phyloP scores from a whole-genome alignment of 2,888 invertebrate species.

The Antitype chi region DNA sequence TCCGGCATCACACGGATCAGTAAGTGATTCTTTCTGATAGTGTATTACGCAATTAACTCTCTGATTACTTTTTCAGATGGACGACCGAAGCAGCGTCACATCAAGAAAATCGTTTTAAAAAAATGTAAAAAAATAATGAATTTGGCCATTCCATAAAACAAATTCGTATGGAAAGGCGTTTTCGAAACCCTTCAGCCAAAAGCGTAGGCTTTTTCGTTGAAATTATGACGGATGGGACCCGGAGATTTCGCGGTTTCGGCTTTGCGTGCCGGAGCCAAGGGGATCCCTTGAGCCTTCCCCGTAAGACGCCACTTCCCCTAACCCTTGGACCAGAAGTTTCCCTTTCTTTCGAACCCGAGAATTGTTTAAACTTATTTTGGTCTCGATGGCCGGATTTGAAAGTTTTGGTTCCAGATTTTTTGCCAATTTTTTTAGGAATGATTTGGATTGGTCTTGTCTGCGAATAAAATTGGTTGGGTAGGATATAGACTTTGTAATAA shows the following conservation, averaged over 20 bases:
- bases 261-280: slow-evolving; percentile 76
- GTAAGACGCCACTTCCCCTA: slow-evolving; percentile 70
- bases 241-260: slow-evolving; percentile 81
- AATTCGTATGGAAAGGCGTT: slow-evolving; percentile 32
- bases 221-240: slow-evolving; percentile 87
- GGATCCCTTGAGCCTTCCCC: slow-evolving; percentile 85
- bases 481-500: not conserved
- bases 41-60: too few species aligned
- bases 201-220: slow-evolving; percentile 72
- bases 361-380: slow-evolving; percentile 63
- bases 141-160: not conserved
- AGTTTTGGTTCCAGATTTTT: slow-evolving; percentile 39
- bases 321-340: slow-evolving; percentile 64
- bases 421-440: not conserved
- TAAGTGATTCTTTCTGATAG: too few species aligned
- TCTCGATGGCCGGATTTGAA: slow-evolving; percentile 42
- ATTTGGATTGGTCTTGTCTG: not conserved
- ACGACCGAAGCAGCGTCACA: not conserved
- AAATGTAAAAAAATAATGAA: not conserved
- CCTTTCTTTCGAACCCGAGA: slow-evolving; percentile 63
- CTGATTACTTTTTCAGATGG: not conserved
- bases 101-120: not conserved
- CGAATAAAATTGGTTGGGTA: too few species aligned
- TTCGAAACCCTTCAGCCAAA: slow-evolving; percentile 34
- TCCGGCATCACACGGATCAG: too few species aligned